phyloP scores from a whole-genome alignment of 2,113 vertebrate genomes.

The Verasper variegatus region DNA sequence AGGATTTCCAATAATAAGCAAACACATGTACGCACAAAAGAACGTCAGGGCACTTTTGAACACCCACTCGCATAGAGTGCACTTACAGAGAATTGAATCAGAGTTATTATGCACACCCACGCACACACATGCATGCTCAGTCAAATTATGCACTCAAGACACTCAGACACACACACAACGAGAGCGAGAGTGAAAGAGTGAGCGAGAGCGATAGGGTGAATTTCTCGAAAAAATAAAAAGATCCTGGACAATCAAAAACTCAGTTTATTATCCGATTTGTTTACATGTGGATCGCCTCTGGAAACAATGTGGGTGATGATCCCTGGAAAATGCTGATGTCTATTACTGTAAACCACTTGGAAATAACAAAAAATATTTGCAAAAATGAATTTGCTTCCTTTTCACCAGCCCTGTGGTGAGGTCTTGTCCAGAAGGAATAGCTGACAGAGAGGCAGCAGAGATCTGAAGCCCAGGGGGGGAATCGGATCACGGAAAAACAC shows the following conservation, averaged over 20 bases:
- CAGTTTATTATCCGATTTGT: conserved; percentile 35
- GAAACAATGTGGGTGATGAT: conserved; percentile 48
- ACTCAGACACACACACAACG: conserved; percentile 8
- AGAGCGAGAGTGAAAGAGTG: not conserved
- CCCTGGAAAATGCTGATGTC: conserved; percentile 30
- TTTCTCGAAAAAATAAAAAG: conserved; percentile 10
- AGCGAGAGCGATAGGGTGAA: not conserved
- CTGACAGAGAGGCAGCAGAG: conserved; percentile 28
- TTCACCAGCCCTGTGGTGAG: conserved; percentile 5
- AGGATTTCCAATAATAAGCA: conserved; percentile 72
- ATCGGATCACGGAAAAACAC: conserved; percentile 45
- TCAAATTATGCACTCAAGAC: conserved; percentile 48
- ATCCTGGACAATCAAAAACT: conserved; percentile 34
- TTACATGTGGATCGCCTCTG: conserved; percentile 26
- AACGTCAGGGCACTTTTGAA: conserved; percentile 69
- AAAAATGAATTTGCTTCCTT: conserved; percentile 41
- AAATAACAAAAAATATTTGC: conserved; percentile 41
- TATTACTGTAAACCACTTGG: conserved; percentile 8
- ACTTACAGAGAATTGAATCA: conserved; percentile 64
- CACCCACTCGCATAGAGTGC: conserved; percentile 76
- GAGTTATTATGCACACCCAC: conserved; percentile 75
- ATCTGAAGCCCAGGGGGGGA: conserved; percentile 17
- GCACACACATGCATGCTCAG: conserved; percentile 23
- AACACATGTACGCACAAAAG: conserved; percentile 54
- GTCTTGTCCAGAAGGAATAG: conserved; percentile 32